Conservation (phyloP, 2,113 vertebrate species). For the Spizaetus ornatus region DNA sequence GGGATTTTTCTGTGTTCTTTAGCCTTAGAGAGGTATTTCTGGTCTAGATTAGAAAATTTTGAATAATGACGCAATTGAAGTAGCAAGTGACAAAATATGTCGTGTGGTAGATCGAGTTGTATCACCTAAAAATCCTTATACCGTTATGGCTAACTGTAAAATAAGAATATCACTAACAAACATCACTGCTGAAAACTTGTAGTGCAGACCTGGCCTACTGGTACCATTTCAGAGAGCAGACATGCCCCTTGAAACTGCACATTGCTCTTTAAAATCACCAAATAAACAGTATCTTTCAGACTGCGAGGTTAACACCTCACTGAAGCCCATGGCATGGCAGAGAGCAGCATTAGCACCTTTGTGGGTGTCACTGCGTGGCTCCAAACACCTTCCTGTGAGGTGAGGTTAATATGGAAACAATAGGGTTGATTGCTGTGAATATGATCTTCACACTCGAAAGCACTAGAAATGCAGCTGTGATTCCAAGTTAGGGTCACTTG, state of each 20-base stretch:
- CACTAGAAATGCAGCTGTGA: background rate
- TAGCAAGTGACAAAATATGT: background rate
- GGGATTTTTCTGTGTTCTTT: background rate
- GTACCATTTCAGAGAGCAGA: background rate
- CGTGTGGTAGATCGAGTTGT: too few species aligned
- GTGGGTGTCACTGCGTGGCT: background rate
- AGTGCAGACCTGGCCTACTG: background rate
- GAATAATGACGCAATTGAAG: background rate
- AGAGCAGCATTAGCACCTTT: background rate
- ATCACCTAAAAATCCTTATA: background rate
- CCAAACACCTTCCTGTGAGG: background rate
- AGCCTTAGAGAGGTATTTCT: background rate
- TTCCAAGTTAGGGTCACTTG: background rate
- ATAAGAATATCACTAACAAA: background rate
- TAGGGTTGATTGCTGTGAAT: background rate
- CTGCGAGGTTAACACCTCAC: background rate
- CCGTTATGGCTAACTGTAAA: background rate
- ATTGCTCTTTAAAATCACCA: background rate
- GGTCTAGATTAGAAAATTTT: background rate
- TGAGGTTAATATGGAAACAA: background rate
- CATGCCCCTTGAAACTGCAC: background rate
- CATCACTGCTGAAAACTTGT: background rate
- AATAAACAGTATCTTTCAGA: background rate
- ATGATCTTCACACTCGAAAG: background rate
- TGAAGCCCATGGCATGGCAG: accelerated